Evolutionary conservation across 2,888 invertebrate species (phyloP).

Genomic region (Mythimna loreyi): DNA sequence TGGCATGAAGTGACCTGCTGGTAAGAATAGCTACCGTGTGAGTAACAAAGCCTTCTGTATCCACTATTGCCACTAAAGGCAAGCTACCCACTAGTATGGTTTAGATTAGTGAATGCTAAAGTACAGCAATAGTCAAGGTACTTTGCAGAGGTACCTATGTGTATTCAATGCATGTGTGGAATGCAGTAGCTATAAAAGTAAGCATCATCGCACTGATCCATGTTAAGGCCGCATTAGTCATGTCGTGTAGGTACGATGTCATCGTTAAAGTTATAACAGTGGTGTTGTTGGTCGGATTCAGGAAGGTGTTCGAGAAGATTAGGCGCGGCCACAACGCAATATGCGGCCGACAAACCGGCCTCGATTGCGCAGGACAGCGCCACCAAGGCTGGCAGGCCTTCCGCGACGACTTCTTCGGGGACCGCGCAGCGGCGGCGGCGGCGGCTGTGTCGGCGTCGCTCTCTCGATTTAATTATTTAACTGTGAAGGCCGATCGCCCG

Average conservation of each 20-base stretch:
- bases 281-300: constrained; percentile 71
- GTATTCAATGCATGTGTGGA: constrained; percentile 9
- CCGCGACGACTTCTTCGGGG: constrained; percentile 88
- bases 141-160: background rate
- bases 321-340: constrained; percentile 84
- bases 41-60: too few relatives aligned
- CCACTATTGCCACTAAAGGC: background rate
- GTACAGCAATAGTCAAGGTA: background rate
- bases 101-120: background rate
- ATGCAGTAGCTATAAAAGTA: constrained; percentile 22
- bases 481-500: constrained; percentile 90
- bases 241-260: constrained; percentile 64
- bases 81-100: background rate
- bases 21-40: too few relatives aligned
- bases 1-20: constrained; percentile 5
- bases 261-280: constrained; percentile 77
- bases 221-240: constrained; percentile 58
- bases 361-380: constrained; percentile 89
- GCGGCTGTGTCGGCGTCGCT: constrained; percentile 75
- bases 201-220: constrained; percentile 18
- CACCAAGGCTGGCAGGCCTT: constrained; percentile 88
- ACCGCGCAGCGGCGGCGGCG: constrained; percentile 69
- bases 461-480: constrained; percentile 89
- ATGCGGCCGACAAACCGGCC: constrained; percentile 87
- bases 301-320: constrained; percentile 82